Evolutionary conservation across 2,888 invertebrate genomes (phyloP), one percentile per base, ranked within the genome.

Genomic region (Catocala nupta): DNA sequence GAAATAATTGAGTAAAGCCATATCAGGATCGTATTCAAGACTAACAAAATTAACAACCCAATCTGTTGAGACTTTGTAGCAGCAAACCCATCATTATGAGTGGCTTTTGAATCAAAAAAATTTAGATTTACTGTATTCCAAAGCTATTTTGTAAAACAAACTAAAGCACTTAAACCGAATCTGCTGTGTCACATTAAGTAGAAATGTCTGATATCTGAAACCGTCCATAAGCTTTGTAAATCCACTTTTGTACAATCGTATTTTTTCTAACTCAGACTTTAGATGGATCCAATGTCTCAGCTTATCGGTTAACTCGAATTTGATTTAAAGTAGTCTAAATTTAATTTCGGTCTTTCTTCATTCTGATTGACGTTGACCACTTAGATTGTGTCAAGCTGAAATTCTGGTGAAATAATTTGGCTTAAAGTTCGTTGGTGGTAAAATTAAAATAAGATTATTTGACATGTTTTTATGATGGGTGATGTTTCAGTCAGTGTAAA

Each of bases 231-330:
- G 43, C 50, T 43, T 34, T 48, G 56, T 10, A 68, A 61, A 62
- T 61, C 55, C 42, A 1, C 34, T 50, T 7, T 12, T 1, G 49
- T 52, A 50, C 53, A 33, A 51, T 45, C 52, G 36, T 42, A 72
- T 62, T 65, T 45, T 62, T 57, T 55, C 45, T 45, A 71, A 73
- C 70, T 73, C 53, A 64, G 50, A 55, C 44, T 51, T 55, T 54
- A 49, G 47, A 53, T 55, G 52, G 48, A 58, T 65, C 34, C 50
- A 7, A 9, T 7, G 39, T 44, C 43, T 73, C 50, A 43, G 44
- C 45, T 73, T 71, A 74, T 74, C 71, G 51, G 59, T 55, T 65
- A 60, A 74, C 59, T 66, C 48, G 59, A 65, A 63, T 65, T 70
- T 71, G 50, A 70, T 65, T 60, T 36, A 53, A 63, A 65, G 51